Base-by-base conservation (phyloP, 2,888 invertebrate species). In the Netelia melanura region DNA sequence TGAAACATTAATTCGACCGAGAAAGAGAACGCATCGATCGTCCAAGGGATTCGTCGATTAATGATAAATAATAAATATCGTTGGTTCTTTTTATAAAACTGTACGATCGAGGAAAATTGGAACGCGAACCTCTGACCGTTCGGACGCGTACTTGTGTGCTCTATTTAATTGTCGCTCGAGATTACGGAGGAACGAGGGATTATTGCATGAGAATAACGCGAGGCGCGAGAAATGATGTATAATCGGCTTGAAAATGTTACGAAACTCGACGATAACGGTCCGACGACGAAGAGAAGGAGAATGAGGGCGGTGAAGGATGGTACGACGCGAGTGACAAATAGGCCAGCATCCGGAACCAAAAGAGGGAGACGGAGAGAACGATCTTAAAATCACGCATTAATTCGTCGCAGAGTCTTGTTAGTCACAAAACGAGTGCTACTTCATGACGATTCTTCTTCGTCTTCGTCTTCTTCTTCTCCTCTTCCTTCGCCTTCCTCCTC, bases 361-460 rank as follows among this genome's bases (percentile, higher is more conserved):
- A 10, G 48, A 79, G 78, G 75, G 81, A 48, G 48, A 48, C 3
- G 14, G 58, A 80, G 78, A 79, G 81, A 76, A 81, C 82, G 84
- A 83, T 85, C 83, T 86, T 81, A 78, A 38, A 86, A 86, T 86
- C 85, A 85, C 79, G 74, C 78, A 81, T 86, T 86, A 83, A 86
- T 86, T 86, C 81, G 67, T 85, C 52, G 5, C 52, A 62, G 78
- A 64, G 56, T 82, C 85, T 82, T 71, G 85, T 79, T 82, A 82
- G 85, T 82, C 78, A 82, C 54, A 70, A 77, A 81, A 62, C 78
- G 67, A 79, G 82, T 78, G 58, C 65, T 71, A 64, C 61, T 74
- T 76, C 21, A 84, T 67, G 77, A 77, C 52, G 54, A 81, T 80
- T 65, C 72, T 83, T 81, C 81, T 62, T 70, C 74, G 48, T 68